Evolutionary conservation across 2,797 vertebrate genomes (phyloP).

Genomic region (Graptemys geographica): DNA sequence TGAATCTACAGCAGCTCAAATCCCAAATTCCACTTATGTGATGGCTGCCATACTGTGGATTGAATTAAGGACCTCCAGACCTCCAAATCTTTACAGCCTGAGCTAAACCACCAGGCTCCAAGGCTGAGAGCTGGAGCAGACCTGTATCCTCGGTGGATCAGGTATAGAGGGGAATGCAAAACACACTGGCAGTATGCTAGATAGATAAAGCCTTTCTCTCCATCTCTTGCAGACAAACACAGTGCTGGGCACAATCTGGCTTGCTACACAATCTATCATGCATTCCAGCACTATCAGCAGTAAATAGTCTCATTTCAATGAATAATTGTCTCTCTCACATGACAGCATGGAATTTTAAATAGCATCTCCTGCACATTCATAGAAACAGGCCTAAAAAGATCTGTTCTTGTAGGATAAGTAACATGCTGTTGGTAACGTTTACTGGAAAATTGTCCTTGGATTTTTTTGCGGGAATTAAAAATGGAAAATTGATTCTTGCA

Average conservation of each 20-base stretch:
- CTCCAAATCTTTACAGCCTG: not conserved
- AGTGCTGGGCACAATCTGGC: not conserved
- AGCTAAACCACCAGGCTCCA: not conserved
- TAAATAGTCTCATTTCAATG: constrained; percentile 37
- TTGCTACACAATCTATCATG: no score
- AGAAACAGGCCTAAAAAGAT: constrained; percentile 41
- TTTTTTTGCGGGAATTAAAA: not conserved
- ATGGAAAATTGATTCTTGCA: constrained; percentile 27
- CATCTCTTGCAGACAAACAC: constrained; percentile 17
- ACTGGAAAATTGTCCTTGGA: not conserved
- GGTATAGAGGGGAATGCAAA: not conserved
- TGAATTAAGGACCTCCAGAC: not conserved
- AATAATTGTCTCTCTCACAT: constrained; percentile 57
- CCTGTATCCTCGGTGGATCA: not conserved
- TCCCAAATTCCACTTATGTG: not conserved
- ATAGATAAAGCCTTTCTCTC: not conserved
- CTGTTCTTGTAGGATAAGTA: constrained; percentile 25
- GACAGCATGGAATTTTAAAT: constrained; percentile 72
- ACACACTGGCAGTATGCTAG: not conserved
- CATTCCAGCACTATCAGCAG: not conserved
- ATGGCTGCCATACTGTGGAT: not conserved
- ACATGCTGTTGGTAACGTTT: not conserved
- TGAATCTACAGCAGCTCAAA: not conserved
- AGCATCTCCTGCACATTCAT: constrained; percentile 66
- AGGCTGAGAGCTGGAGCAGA: not conserved